Conservation (phyloP, 2,888 invertebrate species). For the Brenthis ino region DNA sequence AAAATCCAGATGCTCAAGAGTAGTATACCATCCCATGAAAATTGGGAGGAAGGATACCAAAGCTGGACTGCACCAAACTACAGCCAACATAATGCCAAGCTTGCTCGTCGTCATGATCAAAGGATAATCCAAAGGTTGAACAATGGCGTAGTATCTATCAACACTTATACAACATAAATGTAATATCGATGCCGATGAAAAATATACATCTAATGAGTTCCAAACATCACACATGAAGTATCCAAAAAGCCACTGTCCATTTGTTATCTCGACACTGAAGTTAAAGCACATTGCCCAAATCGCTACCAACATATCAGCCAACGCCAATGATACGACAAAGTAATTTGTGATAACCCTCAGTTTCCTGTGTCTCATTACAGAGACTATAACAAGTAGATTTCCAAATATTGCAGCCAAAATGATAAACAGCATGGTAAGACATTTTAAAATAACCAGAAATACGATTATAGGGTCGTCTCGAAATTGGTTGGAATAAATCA, state of each 20-base stretch:
- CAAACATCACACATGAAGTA: slow-evolving; percentile 97
- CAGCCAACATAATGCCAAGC: slow-evolving; percentile 90
- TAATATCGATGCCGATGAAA: slow-evolving; percentile 95
- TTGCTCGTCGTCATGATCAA: slow-evolving; percentile 94
- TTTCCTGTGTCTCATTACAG: slow-evolving; percentile 86
- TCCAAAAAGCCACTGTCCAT: slow-evolving; percentile 93
- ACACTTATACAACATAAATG: slow-evolving; percentile 97
- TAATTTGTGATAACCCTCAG: slow-evolving; percentile 94
- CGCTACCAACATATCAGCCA: slow-evolving; percentile 97
- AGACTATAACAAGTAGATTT: slow-evolving; percentile 94
- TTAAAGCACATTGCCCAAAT: slow-evolving; percentile 97
- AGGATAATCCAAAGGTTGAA: slow-evolving; percentile 96
- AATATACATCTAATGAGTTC: slow-evolving; percentile 97
- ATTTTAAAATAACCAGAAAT: slow-evolving; percentile 85
- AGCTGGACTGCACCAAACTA: slow-evolving; percentile 96
- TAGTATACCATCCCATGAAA: slow-evolving; percentile 97
- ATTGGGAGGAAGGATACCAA: slow-evolving; percentile 97
- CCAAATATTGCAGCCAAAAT: slow-evolving; percentile 95
- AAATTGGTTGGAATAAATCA: slow-evolving; percentile 67
- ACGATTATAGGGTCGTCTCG: slow-evolving; percentile 78
- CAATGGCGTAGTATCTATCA: slow-evolving; percentile 95
- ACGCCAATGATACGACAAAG: slow-evolving; percentile 96
- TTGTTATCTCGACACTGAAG: slow-evolving; percentile 92
- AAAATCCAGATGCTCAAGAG: slow-evolving; percentile 88
- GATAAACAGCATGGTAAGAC: slow-evolving; percentile 92